phyloP scores from a whole-genome alignment of 2,797 vertebrate species.

The Pterois miles region DNA sequence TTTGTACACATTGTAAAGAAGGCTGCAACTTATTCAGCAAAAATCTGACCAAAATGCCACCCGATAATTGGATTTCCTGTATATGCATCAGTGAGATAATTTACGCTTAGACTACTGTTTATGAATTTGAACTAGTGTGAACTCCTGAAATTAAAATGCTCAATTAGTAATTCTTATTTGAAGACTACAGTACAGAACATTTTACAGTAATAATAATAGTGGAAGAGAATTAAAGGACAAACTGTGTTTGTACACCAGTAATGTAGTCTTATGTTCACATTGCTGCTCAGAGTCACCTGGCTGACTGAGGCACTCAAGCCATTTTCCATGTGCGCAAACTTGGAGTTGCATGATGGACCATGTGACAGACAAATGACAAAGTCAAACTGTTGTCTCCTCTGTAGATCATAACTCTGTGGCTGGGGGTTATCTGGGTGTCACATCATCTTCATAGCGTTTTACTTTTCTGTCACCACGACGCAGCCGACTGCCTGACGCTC shows the following conservation, averaged over 20 bases:
- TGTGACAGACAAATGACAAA: constrained; percentile 40
- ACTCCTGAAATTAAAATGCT: neutral
- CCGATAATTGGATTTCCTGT: neutral
- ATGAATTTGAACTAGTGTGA: neutral
- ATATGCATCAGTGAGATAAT: neutral
- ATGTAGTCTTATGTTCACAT: neutral
- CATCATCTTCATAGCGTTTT: constrained; percentile 18
- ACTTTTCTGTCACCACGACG: constrained; percentile 22
- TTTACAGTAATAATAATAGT: neutral
- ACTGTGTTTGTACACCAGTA: neutral
- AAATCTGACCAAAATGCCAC: neutral
- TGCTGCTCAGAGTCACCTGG: constrained; percentile 14
- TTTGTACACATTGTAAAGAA: neutral
- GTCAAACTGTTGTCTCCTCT: neutral
- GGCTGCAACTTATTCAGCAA: neutral
- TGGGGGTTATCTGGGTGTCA: constrained; percentile 50
- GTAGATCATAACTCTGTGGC: neutral
- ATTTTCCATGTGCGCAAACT: neutral
- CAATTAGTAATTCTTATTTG: neutral
- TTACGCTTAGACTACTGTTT: neutral
- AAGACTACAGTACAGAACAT: neutral
- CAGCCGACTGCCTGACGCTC: constrained; percentile 32
- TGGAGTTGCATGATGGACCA: constrained; percentile 38
- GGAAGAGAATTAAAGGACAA: neutral
- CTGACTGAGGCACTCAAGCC: neutral